Evolutionary conservation across 2,797 vertebrate genomes (phyloP), one percentile per base, ranked within the genome.

Genomic region (Mus spretus): DNA sequence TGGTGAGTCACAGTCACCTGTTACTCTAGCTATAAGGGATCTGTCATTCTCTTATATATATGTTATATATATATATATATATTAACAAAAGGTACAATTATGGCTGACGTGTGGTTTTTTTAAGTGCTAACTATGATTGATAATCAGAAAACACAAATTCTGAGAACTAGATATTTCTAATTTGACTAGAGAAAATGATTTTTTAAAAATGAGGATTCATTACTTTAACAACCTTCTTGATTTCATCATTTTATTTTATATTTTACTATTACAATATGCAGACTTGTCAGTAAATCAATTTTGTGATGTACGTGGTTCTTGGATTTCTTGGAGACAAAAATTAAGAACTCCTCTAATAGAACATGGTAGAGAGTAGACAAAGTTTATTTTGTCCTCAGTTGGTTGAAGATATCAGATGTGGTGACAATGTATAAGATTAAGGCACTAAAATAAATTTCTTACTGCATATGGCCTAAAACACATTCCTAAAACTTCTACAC

Each of bases 331-430:
- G 80, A 93, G 3, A 44, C 44, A 78, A 84, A 22, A 85, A 31
- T 82, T 61, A 55, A 50, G 7, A 94, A 89, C 89, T 89, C 0
- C 72, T 77, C 11, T 40, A 93, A 80, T 37, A 78, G 7, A 50
- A 12, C 13, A 91, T 92, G 34, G 1, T 6, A 3, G 13, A 79
- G 1, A 57, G 2, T 44, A 57, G 19, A 85, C 7, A 55, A 87
- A 59, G 10, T 24, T 70, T n/a, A 84, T 84, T 81, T 91, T 75
- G 57, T 79, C 87, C 24, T 72, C 86, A 84, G 79, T 80, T 94
- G 63, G 90, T 24, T 82, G 9, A 70, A 1, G 15, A 28, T 95
- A 12, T 24, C n/a, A 40, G 17, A 34, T 55, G 12, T 26, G 6
- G 2, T 37, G 15, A 17, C 40, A 82, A 19, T 80, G 57, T 37